Conservation (phyloP, 2,113 vertebrate genomes). For the Neotragus pygmaeus region DNA sequence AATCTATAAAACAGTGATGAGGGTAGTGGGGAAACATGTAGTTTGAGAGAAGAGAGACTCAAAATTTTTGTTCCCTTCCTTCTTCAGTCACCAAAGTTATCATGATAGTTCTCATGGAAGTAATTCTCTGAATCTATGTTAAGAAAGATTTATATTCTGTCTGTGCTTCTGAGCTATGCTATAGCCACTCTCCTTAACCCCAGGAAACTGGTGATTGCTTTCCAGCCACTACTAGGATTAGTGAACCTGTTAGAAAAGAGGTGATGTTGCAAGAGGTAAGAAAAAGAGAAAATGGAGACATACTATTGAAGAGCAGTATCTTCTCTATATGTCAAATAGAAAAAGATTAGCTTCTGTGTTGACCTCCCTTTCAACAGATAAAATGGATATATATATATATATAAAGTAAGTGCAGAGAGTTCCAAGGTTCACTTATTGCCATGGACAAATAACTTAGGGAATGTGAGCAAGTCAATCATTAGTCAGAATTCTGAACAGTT, state of each 20-base stretch:
- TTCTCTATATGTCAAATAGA: neutral
- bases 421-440: neutral
- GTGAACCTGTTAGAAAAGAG: neutral
- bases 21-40: neutral
- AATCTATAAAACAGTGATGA: neutral
- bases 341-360: neutral
- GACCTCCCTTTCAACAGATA: neutral
- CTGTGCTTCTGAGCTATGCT: neutral
- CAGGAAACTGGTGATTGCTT: neutral
- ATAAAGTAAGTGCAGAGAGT: neutral
- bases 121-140: neutral
- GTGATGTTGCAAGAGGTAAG: neutral
- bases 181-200: neutral
- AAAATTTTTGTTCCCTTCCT: neutral
- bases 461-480: neutral
- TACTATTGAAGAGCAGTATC: neutral
- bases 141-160: neutral
- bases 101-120: neutral
- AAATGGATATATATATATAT: neutral
- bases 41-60: neutral
- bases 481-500: neutral
- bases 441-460: neutral
- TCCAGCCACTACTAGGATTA: neutral
- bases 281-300: neutral
- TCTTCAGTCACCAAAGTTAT: neutral